Conservation (phyloP, 2,888 invertebrate genomes). For the Pammene fasciana region DNA sequence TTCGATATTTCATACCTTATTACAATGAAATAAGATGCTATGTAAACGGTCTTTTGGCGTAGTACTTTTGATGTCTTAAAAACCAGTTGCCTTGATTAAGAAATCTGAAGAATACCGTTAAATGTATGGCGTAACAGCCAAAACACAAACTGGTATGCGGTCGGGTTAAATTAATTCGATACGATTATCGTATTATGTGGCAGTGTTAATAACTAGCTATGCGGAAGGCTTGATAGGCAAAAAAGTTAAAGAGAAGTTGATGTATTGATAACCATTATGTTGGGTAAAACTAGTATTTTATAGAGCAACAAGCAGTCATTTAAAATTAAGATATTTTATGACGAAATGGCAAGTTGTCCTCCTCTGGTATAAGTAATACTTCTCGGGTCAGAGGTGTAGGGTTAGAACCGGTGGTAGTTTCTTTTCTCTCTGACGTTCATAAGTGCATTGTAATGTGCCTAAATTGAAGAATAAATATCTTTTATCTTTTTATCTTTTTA, state of each 20-base stretch:
- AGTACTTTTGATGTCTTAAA: constrained; percentile 6
- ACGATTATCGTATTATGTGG: constrained; percentile 25
- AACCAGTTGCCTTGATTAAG: constrained; percentile 40
- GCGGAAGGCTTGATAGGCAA: background rate
- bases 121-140: constrained; percentile 34
- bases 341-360: too few relatives aligned
- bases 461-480: too few relatives aligned
- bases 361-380: too few relatives aligned
- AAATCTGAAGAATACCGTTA: constrained; percentile 39
- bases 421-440: too few relatives aligned
- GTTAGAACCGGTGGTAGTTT: too few relatives aligned
- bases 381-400: too few relatives aligned
- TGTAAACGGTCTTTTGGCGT: background rate
- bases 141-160: constrained; percentile 33
- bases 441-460: too few relatives aligned
- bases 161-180: constrained; percentile 25
- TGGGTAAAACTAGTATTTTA: background rate
- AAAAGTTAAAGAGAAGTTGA: constrained; percentile 5
- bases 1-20: background rate
- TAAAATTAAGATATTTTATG: background rate
- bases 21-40: background rate
- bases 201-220: constrained; percentile 9
- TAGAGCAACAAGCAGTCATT: background rate
- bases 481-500: too few relatives aligned
- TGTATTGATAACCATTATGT: constrained; percentile 1